Evolutionary conservation across 1,140 invertebrate genomes (phyloP), one percentile per base, ranked within the genome.

Genomic region (Scaptomyza graminum): DNA sequence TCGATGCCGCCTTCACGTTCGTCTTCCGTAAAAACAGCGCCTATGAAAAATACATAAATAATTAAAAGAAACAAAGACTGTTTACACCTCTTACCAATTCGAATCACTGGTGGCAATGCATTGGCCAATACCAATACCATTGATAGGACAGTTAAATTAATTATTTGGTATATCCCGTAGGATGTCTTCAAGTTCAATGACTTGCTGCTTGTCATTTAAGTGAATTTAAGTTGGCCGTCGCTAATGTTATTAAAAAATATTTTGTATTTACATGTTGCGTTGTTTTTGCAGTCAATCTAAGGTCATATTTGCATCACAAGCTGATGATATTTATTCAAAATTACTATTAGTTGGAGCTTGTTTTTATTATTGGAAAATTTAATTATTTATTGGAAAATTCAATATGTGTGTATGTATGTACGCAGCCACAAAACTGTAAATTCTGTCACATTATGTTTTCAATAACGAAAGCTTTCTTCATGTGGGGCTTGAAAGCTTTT

Each of bases 21-120:
- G 73, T 98, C 96, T 82, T 98, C 96, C 0, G 96, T 97, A 92
- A 98, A 97, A 67, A 98, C 96, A n/a, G 96, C 97, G 77, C 97
- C 97, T 87, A 12, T 9, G 31, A 31, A 18, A 18, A 47, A 15
- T 13, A 0, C 7, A 44, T 51, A 43, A 3, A 12, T 0, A 39
- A n/a, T 31, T 18, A 25, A 8, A 1, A 56, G 34, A 1, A 15
- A 34, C 12, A 22, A n/a, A 0, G 3, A n/a, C n/a, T n/a, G n/a
- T 5, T 3, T 5, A 4, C 9, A 63, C 31, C 79, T 68, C 79
- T 68, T 63, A 82, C 79, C 79, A 13, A 82, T 54, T 18, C 80
- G 79, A 60, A 82, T 83, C 8, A 82, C 80, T 9, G 79, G 79
- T 9, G 79, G 79, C 15, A 82, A 37, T 1, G 79, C 49, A 61